phyloP scores from a whole-genome alignment of 2,888 invertebrate genomes.

The Chrysolina haemoptera region DNA sequence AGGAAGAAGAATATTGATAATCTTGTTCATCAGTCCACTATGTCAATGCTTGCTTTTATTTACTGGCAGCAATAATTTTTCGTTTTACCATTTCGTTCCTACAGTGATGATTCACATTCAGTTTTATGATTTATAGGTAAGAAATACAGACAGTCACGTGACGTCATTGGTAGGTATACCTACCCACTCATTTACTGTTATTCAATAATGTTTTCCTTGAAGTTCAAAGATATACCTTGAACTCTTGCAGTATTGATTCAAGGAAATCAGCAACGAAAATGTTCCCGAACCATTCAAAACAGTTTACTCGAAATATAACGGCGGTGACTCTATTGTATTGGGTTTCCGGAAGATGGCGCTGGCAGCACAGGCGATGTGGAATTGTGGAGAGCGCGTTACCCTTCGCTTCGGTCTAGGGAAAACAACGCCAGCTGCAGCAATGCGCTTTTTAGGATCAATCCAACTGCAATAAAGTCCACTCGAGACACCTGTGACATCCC shows the following conservation, averaged over 20 bases:
- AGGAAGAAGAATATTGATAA: too few relatives aligned
- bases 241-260: not conserved
- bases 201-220: not conserved
- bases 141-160: too few relatives aligned
- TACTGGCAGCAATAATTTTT: too few relatives aligned
- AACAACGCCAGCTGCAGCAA: slow-evolving; percentile 42
- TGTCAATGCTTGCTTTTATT: too few relatives aligned
- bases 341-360: slow-evolving; percentile 30
- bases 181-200: not conserved
- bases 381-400: slow-evolving; percentile 28
- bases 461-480: slow-evolving; percentile 47
- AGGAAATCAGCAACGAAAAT: not conserved
- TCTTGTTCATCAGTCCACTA: too few relatives aligned
- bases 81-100: too few relatives aligned
- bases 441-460: slow-evolving; percentile 52
- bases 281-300: too few relatives aligned
- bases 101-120: too few relatives aligned
- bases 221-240: too few relatives aligned
- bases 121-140: not conserved
- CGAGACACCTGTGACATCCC: slow-evolving; percentile 39
- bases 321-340: not conserved
- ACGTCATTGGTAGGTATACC: too few relatives aligned
- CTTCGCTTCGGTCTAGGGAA: slow-evolving; percentile 29
- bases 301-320: too few relatives aligned
- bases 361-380: not conserved